Evolutionary conservation across 1,140 invertebrate species (phyloP).

Genomic region (Heliconius melpomene): DNA sequence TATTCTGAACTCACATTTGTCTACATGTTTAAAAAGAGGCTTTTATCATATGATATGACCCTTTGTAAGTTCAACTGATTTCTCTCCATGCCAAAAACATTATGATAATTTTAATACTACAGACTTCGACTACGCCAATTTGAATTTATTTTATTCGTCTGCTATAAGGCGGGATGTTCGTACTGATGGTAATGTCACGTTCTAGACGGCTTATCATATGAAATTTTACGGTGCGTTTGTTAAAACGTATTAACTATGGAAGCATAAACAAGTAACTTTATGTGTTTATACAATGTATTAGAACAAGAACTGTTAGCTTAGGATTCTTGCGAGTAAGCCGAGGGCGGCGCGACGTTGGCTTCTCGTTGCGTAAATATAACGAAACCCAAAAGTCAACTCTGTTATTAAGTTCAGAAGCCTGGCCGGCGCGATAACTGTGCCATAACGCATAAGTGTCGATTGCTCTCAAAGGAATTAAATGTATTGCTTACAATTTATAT

Average conservation of each 20-base stretch:
- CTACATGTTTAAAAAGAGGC: constrained; percentile 35
- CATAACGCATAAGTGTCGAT: constrained; percentile 61
- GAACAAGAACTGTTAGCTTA: constrained; percentile 53
- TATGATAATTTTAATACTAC: constrained; percentile 67
- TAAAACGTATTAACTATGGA: constrained; percentile 46
- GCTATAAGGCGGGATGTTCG: constrained; percentile 53
- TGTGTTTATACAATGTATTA: constrained; percentile 45
- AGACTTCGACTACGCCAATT: constrained; percentile 56
- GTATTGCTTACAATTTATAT: constrained; percentile 74
- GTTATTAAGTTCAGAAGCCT: constrained; percentile 48
- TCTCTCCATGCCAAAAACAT: constrained; percentile 57
- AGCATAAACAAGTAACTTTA: constrained; percentile 50
- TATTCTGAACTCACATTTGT: not conserved
- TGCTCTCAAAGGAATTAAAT: constrained; percentile 72
- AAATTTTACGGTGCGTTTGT: constrained; percentile 55
- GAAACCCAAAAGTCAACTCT: constrained; percentile 43
- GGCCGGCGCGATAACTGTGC: constrained; percentile 57
- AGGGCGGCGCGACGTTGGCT: constrained; percentile 53
- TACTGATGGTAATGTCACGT: constrained; percentile 58
- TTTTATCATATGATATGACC: constrained; percentile 61
- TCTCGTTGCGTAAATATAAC: constrained; percentile 47
- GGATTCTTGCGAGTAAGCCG: constrained; percentile 47
- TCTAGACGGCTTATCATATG: constrained; percentile 62
- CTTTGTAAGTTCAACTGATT: constrained; percentile 51
- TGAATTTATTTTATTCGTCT: constrained; percentile 68